Base-by-base conservation (phyloP, 30 jellyfish, hydroid and myxozoan species). In the Chrysaora quinquecirrha region DNA sequence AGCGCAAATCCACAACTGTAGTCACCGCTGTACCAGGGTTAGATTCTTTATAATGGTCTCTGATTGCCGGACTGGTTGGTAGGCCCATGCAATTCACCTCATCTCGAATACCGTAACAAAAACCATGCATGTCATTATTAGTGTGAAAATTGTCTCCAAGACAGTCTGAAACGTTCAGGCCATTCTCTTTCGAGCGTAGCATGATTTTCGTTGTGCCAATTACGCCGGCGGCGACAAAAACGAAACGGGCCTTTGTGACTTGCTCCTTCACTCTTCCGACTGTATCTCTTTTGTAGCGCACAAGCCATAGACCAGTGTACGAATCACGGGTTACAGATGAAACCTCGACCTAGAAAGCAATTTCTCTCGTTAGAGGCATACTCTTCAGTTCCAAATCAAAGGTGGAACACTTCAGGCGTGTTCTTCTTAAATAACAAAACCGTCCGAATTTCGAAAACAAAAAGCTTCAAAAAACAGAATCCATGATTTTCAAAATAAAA, bases 191-290 rank as follows among this genome's bases (percentile, higher is more conserved):
- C 1, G 98, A 90, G 77, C 78, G 96, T 64, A 85, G 73, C 68
- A 90, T 54, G 35, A 90, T 72, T 68, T 79, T 78, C n/a, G 96
- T 77, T 0, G 98, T 69, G 3, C 98, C 98, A 43, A 87, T 66
- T 12, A 89, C 70, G 28, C 98, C 98, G 48, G 96, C 98, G 30
- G 97, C 95, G 9, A 90, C 29, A 78, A 90, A 66, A 2, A 90
- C 98, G 62, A 64, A 79, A 18, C 71, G 76, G 27, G 87, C 73
- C 79, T 90, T 93, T 30, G 85, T 74, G 46, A 64, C 30, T 14
- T 64, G 64, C 28, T 76, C 85, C 35, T 64, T 24, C 18, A 43
- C 47, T 27, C 27, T 47, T 3, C 66, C 85, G 16, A 29, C 91
- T 34, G 82, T 66, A 48, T 82, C 56, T 3, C 35, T 73, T 47